Conservation (phyloP, 2,113 vertebrate species). For the Syngnathus floridae region DNA sequence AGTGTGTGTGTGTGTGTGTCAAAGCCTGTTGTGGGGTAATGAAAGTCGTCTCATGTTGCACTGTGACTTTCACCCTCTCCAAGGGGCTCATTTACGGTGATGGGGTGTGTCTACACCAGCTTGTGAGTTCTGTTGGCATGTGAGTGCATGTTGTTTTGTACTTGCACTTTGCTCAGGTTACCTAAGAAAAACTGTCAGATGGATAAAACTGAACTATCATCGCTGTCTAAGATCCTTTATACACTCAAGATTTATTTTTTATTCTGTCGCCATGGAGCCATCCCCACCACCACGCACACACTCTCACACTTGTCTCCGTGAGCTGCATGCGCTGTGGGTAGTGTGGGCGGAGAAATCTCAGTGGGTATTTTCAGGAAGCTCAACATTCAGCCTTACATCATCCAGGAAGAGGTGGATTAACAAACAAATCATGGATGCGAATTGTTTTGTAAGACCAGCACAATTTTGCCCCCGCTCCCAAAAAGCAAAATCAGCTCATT, state of each 20-base stretch:
- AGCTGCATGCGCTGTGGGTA: slow-evolving; percentile 35
- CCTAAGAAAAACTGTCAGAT: neutral
- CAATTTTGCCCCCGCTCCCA: neutral
- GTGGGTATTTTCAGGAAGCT: slow-evolving; percentile 46
- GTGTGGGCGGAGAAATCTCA: slow-evolving; percentile 51
- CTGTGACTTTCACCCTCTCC: slow-evolving; percentile 44
- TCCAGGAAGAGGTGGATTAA: neutral
- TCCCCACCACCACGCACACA: neutral
- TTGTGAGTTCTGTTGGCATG: neutral
- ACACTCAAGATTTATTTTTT: neutral
- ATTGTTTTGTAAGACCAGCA: neutral
- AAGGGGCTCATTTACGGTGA: slow-evolving; percentile 37
- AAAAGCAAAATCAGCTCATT: neutral
- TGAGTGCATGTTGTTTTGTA: neutral
- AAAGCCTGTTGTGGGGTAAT: slow-evolving; percentile 26
- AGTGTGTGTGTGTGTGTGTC: slow-evolving; percentile 1
- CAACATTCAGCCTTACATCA: slow-evolving; percentile 47
- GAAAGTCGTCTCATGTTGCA: slow-evolving; percentile 43
- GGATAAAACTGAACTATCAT: neutral
- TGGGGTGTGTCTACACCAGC: slow-evolving; percentile 10
- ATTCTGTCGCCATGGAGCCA: neutral
- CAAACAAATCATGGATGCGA: neutral
- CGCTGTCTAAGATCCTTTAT: neutral
- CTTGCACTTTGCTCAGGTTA: slow-evolving; percentile 28
- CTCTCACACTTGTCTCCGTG: neutral